phyloP scores from a whole-genome alignment of 2,888 invertebrate genomes.

The Choristoneura rosaceana region DNA sequence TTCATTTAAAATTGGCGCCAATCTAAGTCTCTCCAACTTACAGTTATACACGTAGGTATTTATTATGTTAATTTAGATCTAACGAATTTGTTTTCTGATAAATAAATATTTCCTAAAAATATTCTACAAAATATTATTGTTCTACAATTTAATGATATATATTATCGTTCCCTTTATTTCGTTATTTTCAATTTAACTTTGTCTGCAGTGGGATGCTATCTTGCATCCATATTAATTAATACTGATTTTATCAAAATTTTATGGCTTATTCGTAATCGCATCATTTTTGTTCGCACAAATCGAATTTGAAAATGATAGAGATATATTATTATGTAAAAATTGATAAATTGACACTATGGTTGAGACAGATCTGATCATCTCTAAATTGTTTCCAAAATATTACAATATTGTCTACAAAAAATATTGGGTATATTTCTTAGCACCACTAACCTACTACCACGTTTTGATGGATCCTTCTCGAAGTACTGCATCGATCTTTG shows the following conservation, averaged over 20 bases:
- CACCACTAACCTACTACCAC: slow-evolving; percentile 71
- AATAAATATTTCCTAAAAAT: slow-evolving; percentile 46
- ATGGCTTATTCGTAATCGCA: background rate
- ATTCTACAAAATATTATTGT: slow-evolving; percentile 43
- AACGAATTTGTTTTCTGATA: background rate
- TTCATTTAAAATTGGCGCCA: background rate
- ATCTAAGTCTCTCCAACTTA: background rate
- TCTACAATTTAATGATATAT: slow-evolving; percentile 13
- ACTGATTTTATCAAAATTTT: slow-evolving; percentile 6
- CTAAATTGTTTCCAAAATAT: slow-evolving; percentile 76
- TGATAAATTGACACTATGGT: slow-evolving; percentile 70
- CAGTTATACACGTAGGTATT: background rate
- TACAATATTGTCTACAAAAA: slow-evolving; percentile 78
- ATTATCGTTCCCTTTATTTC: background rate
- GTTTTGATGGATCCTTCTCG: background rate
- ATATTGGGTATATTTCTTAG: slow-evolving; percentile 75
- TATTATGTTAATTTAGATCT: background rate
- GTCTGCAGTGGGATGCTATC: background rate
- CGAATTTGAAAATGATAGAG: slow-evolving; percentile 16
- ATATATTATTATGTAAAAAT: background rate
- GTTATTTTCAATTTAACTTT: background rate
- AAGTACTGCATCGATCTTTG: slow-evolving; percentile 20
- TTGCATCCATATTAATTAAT: background rate
- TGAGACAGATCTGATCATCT: slow-evolving; percentile 69
- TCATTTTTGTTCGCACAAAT: slow-evolving; percentile 32